Conservation (phyloP, 2,888 invertebrate genomes). For the Trachelus troglodyta region DNA sequence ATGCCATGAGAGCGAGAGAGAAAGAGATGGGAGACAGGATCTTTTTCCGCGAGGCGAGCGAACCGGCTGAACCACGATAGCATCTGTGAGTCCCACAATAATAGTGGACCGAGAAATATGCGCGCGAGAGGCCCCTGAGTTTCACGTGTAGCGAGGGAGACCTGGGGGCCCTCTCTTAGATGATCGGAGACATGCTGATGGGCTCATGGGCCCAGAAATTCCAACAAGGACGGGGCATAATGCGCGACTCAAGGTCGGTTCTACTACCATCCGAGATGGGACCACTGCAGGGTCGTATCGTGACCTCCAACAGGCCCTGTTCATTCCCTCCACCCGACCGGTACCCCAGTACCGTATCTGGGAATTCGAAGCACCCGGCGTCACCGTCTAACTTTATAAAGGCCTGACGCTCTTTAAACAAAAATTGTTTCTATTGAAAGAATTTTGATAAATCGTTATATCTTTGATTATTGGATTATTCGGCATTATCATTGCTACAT, state of each 20-base stretch:
- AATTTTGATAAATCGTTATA: background rate
- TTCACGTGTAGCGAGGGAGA: conserved; percentile 18
- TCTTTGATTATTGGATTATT: background rate
- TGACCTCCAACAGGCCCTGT: conserved; percentile 47
- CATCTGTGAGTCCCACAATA: conserved; percentile 46
- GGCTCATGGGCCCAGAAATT: conserved; percentile 61
- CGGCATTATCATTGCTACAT: background rate
- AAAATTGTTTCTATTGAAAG: background rate
- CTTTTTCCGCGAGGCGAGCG: conserved; percentile 40
- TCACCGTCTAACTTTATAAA: background rate
- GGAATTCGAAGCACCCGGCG: background rate
- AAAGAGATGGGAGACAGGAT: conserved; percentile 13
- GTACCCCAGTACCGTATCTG: conserved; percentile 19
- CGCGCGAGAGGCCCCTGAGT: conserved; percentile 31
- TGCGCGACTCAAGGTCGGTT: conserved; percentile 66
- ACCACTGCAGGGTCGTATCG: conserved; percentile 61
- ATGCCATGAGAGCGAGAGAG: conserved; percentile 12
- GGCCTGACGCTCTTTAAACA: background rate
- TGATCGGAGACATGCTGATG: conserved; percentile 54
- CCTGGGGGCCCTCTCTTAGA: conserved; percentile 35
- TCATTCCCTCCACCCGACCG: conserved; percentile 6
- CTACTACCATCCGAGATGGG: conserved; percentile 60
- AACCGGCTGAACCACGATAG: conserved; percentile 43
- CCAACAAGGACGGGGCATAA: conserved; percentile 64
- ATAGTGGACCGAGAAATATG: conserved; percentile 50